Percentiles rank a stretch among this genome's conserved stretches.
phyloP scores from a whole-genome alignment of 2,888 invertebrate genomes.

The Omphaloscelis lunosa region DNA sequence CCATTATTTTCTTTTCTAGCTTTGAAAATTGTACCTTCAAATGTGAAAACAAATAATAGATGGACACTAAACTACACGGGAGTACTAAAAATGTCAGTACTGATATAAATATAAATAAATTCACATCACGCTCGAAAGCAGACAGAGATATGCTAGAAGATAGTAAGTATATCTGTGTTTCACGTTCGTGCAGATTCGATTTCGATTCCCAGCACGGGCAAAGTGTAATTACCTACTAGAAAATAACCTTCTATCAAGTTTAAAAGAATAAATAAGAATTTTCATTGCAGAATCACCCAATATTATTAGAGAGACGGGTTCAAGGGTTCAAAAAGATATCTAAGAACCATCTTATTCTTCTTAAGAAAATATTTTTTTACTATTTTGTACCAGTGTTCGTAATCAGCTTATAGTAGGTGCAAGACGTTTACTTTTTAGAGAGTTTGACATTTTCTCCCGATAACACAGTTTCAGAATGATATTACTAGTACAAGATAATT shows the following conservation, averaged over 20 bases:
- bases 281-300: background rate
- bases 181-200: conserved; percentile 7
- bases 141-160: conserved; percentile 3
- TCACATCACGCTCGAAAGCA: conserved; percentile 18
- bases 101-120: conserved; percentile 45
- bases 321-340: background rate
- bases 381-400: background rate
- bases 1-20: background rate
- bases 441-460: background rate
- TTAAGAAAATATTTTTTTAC: background rate
- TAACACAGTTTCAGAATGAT: background rate
- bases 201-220: background rate
- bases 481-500: background rate
- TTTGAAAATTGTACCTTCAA: conserved; percentile 9
- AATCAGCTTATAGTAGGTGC: background rate
- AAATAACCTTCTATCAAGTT: background rate
- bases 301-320: background rate
- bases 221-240: background rate
- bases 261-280: background rate
- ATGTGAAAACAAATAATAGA: conserved; percentile 22
- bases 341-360: too few relatives aligned
- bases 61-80: conserved; percentile 14
- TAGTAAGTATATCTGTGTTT: background rate
- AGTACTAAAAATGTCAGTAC: conserved; percentile 27
- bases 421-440: background rate